Evolutionary conservation across 2,113 vertebrate genomes (phyloP), one percentile per base, ranked within the genome.

Genomic region (Nycticebus coucang): DNA sequence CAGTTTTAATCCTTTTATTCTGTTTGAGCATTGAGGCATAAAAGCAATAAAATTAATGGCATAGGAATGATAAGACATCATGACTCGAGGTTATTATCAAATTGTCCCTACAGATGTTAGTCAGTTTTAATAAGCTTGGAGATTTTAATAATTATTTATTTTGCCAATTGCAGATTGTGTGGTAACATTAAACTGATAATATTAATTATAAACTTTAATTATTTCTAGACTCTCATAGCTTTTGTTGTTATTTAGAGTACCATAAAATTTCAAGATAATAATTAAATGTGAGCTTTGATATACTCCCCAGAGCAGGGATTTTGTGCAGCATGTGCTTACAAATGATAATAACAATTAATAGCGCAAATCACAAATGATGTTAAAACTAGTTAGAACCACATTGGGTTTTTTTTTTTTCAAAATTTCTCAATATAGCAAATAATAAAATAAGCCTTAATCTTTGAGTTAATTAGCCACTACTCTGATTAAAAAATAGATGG

Each of bases 151-250:
- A 96, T 96, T 81, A 87, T 82, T 81, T 95, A 95, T 94, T 97
- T 94, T 89, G 17, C 53, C 92, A 80, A 85, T 69, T 95, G 81
- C 55, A 96, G 33, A 91, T 69, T 96, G 9, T 80, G 15, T 96
- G 89, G 59, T 69, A 96, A 83, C 37, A 94, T 69, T 94, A 92
- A 88, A 78, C 83, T 92, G 72, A 64, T 84, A 88, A 91, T 92
- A 93, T 85, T 97, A 95, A 93, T 97, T 95, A 90, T 62, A 82
- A 33, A 50, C 62, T 97, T 96, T 94, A 97, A 97, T 97, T 97
- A 97, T 95, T 91, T 95, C 84, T 90, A 96, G 83, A 53, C 11
- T 66, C 37, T 87, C 28, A 55, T 86, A 93, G 95, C 75, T 97
- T 97, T 96, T 96, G 86, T 93, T 94, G 83, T 92, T 95, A 96